Conservation (phyloP, 2,888 invertebrate species). For the Dynastes grantii region DNA sequence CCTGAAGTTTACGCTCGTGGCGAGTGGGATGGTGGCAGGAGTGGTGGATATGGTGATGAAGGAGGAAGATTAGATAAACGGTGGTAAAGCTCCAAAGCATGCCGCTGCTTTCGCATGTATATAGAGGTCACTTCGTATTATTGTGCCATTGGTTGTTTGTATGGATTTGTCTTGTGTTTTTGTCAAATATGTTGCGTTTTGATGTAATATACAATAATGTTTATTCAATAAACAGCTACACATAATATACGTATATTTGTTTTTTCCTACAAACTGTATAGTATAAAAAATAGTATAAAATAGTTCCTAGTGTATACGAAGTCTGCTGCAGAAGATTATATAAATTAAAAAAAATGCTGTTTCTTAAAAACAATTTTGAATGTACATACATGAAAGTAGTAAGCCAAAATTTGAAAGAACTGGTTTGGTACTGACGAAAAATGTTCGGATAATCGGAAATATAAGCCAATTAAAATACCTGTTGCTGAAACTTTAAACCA, state of each 20-base stretch:
- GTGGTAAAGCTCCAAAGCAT: slow-evolving; percentile 23
- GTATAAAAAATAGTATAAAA: too few species aligned
- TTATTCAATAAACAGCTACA: slow-evolving; percentile 31
- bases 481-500: too few species aligned
- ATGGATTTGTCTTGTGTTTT: neutral
- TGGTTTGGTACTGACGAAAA: too few species aligned
- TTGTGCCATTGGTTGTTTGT: slow-evolving; percentile 8
- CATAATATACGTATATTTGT: neutral
- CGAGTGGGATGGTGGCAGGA: slow-evolving; percentile 8
- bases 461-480: too few species aligned
- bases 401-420: too few species aligned
- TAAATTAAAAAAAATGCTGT: too few species aligned
- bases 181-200: neutral
- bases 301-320: too few species aligned
- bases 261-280: too few species aligned
- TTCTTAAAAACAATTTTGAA: too few species aligned
- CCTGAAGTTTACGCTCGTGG: slow-evolving; percentile 38
- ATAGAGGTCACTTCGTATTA: slow-evolving; percentile 1
- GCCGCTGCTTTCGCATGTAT: slow-evolving; percentile 2
- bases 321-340: too few species aligned
- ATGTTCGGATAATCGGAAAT: too few species aligned
- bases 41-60: slow-evolving; percentile 23
- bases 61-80: neutral
- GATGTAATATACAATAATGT: neutral
- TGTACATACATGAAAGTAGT: too few species aligned